Evolutionary conservation across 1,140 invertebrate species (phyloP).

Genomic region (Scylla paramamosain): DNA sequence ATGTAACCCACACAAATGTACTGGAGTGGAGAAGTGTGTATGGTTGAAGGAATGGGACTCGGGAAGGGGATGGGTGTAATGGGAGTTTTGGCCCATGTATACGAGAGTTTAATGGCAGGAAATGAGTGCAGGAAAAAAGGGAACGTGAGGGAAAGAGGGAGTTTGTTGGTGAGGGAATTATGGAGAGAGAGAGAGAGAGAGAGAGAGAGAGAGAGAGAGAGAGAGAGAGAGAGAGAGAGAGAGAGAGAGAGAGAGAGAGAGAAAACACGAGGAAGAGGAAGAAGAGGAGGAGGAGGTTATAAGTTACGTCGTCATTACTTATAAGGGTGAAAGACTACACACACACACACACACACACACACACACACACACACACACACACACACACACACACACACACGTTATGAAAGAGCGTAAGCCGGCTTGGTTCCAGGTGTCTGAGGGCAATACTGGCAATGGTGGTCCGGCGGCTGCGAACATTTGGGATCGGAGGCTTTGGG

Average conservation of each 20-base stretch:
- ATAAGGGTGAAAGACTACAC: background rate
- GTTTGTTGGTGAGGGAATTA: background rate
- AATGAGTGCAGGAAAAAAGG: background rate
- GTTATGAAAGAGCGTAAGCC: background rate
- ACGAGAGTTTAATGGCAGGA: too few species aligned
- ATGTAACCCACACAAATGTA: too few species aligned
- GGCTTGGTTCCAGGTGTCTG: too few species aligned
- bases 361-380: slow-evolving; percentile 43
- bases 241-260: background rate
- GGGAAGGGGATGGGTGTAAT: too few species aligned
- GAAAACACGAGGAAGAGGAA: background rate
- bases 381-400: slow-evolving; percentile 43
- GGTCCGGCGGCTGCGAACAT: too few species aligned
- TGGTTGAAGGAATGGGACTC: too few species aligned
- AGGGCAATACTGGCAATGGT: too few species aligned
- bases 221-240: background rate
- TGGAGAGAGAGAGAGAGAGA: slow-evolving; percentile 21
- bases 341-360: slow-evolving; percentile 43
- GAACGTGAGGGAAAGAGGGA: background rate
- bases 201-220: background rate
- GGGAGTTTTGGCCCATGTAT: too few species aligned
- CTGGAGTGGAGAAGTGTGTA: too few species aligned
- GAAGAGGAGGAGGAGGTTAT: too few species aligned
- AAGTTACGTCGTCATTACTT: too few species aligned
- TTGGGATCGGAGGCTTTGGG: too few species aligned